Evolutionary conservation across 2,888 invertebrate species (phyloP).

Genomic region (Folsomia candida): DNA sequence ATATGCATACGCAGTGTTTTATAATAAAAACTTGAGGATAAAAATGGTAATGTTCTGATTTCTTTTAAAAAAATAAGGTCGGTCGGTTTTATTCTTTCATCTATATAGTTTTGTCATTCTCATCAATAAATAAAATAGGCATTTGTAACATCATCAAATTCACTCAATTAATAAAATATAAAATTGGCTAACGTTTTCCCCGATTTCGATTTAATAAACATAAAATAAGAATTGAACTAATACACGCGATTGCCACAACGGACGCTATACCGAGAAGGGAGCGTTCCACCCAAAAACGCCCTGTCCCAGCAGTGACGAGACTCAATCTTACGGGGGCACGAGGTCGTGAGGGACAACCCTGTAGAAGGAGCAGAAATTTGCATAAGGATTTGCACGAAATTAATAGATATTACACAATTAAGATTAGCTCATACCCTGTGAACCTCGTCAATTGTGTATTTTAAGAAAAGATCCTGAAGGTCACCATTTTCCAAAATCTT

Average conservation of each 20-base stretch:
- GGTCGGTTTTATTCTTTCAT: neutral
- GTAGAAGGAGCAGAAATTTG: conserved; percentile 9
- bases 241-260: conserved; percentile 47
- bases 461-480: conserved; percentile 47
- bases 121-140: neutral
- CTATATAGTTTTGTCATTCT: too few species aligned
- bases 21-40: too few species aligned
- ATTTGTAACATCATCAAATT: neutral
- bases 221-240: conserved; percentile 46
- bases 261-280: conserved; percentile 47
- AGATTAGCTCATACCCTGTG: conserved; percentile 37
- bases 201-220: conserved; percentile 44
- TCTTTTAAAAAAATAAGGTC: conserved; percentile 13
- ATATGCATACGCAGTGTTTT: too few species aligned
- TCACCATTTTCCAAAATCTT: conserved; percentile 48
- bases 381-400: neutral
- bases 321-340: conserved; percentile 41
- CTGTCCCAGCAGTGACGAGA: conserved; percentile 34
- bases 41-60: too few species aligned
- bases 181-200: conserved; percentile 20
- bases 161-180: neutral
- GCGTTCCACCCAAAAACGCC: conserved; percentile 48
- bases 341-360: conserved; percentile 47
- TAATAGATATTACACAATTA: neutral
- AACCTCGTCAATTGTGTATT: conserved; percentile 46